Evolutionary conservation across 35 echinoderm and acorn worm species (phyloP), one percentile per base, ranked within the genome.

Genomic region (Holothuria glaberrima): DNA sequence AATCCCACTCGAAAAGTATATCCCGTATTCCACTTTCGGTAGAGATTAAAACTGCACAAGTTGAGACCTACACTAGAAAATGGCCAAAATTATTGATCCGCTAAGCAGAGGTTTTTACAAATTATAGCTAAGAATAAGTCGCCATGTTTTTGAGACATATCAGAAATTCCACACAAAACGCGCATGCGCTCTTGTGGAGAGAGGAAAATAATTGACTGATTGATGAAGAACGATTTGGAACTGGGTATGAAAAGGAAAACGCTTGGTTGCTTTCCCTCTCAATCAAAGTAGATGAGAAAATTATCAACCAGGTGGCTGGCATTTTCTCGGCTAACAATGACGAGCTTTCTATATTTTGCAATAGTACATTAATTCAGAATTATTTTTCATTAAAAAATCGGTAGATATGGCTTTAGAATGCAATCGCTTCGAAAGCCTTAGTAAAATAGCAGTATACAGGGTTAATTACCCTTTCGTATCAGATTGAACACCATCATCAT

Each of bases 61-160:
- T 59, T 10, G 58, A 84, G 57, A 61, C 59, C 80, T 63, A 84
- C 80, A 84, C 59, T 54, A 59, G 46, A 61, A 84, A 61, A 84
- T 62, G 80, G 80, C 57, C 80, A 32, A 63, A 84, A 63, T 61
- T 84, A 84, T 84, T 84, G 80, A 84, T 84, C 80, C 80, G 80
- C 80, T 63, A 63, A 84, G 80, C 26, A 84, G 80, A 84, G 80
- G 80, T 84, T 84, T 84, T 84, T 41, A 84, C 80, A 63, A 61
- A 84, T 84, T 84, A 84, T 56, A 84, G 48, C 54, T 29, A 61
- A 63, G 80, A 63, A 84, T 84, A 84, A 84, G 80, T 84, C 80
- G 80, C 80, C 80, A 84, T 84, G 80, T 84, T 84, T 84, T 84
- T 84, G 80, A 84, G 80, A 84, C 80, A 84, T 84, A 84, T 84